Conservation (phyloP, 1,140 invertebrate genomes). For the Drosophila funebris region DNA sequence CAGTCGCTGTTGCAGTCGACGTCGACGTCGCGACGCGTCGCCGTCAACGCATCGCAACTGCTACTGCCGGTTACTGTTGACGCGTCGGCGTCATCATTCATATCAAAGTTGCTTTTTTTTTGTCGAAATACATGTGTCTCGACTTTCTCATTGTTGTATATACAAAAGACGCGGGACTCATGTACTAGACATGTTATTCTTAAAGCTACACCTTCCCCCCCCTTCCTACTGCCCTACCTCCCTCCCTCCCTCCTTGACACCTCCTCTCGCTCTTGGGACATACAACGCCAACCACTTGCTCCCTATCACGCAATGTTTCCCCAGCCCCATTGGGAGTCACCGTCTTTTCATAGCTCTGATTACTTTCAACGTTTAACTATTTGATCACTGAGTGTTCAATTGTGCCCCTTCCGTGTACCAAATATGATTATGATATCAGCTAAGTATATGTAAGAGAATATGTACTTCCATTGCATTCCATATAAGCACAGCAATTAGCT, state of each 20-base stretch:
- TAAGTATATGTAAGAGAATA: neutral
- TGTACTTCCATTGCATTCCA: neutral
- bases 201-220: neutral
- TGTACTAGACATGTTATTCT: slow-evolving; percentile 17
- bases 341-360: slow-evolving; percentile 16
- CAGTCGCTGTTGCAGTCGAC: slow-evolving; percentile 4
- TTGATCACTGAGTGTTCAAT: slow-evolving; percentile 10
- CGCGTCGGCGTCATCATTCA: slow-evolving; percentile 42
- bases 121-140: slow-evolving; percentile 57
- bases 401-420: neutral
- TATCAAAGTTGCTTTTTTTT: slow-evolving; percentile 41
- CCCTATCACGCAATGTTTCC: neutral
- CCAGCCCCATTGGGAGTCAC: neutral
- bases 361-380: slow-evolving; percentile 1
- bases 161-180: slow-evolving; percentile 12
- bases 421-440: slow-evolving; percentile 11
- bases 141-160: slow-evolving; percentile 31
- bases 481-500: neutral
- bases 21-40: slow-evolving; percentile 8
- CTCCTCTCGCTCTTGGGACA: too few species aligned
- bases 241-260: too few species aligned
- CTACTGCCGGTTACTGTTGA: neutral
- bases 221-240: too few species aligned
- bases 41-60: neutral
- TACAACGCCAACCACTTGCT: too few species aligned